Evolutionary conservation across 2,113 vertebrate species (phyloP), one percentile per base, ranked within the genome.

Genomic region (Garra rufa): DNA sequence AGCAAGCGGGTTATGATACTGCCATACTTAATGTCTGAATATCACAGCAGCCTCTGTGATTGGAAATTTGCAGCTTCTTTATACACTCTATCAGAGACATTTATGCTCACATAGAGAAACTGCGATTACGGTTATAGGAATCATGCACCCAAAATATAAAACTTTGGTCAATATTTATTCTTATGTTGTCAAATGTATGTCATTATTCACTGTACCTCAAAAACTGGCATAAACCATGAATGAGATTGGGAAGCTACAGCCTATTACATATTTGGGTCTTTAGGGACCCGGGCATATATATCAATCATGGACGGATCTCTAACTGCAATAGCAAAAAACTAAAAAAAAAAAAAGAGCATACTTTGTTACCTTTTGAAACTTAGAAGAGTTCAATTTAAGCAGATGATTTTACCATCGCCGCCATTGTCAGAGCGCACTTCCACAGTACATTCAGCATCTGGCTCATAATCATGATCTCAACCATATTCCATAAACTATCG

Each of bases 1-100:
- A 91, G 89, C 87, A 90, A 82, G 75, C 82, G 85, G 85, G 52
- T 86, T 91, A 82, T 86, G 83, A 87, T 89, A 83, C 83, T 59
- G 83, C 50, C 76, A 55, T 52, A 3, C 85, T 87, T 48, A 38
- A 78, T 89, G 26, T 90, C 86, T 88, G 84, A 78, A 82, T 85
- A 73, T 83, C 41, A 59, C 55, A 30, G 85, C 67, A 46, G 5
- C 41, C 63, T 44, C 80, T 59, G 8, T 67, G 21, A 28, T 61
- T 26, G 15, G 6, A 43, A 17, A 78, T 43, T 0, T 9, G 34
- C 21, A 71, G 69, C 41, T 78, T 61, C 34, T 59, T 59, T 43
- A 9, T 24, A 57, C 10, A 76, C 48, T 13, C 9, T 11, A 14
- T 6, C 26, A 75, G 46, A 50, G 30, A 34, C 38, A 14, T 74